Percentiles rank a stretch among this genome's conserved stretches.
phyloP scores from a whole-genome alignment of 2,888 invertebrate genomes.

The Melanotus villosus region DNA sequence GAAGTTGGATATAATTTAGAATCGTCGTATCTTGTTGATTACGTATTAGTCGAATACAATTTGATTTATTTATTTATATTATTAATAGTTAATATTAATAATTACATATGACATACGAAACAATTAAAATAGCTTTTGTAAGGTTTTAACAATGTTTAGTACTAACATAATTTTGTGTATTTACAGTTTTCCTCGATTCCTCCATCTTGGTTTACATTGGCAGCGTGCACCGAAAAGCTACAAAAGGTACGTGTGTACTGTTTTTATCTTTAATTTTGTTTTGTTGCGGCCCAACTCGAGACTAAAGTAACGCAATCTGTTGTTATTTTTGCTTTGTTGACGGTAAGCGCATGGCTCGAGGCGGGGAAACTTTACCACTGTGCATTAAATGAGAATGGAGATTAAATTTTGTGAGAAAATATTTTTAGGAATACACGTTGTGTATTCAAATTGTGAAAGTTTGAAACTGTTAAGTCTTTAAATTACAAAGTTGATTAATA shows the following conservation, averaged over 20 bases:
- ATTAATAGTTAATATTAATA: no score
- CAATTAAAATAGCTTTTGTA: no score
- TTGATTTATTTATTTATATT: no score
- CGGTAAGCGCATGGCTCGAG: constrained; percentile 45
- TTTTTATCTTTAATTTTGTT: constrained; percentile 33
- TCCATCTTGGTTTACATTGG: background rate
- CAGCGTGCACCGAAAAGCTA: background rate
- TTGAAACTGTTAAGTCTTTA: constrained; percentile 53
- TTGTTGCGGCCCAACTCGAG: constrained; percentile 38
- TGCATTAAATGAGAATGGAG: constrained; percentile 48
- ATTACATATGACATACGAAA: no score
- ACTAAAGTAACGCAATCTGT: constrained; percentile 49
- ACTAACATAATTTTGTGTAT: background rate
- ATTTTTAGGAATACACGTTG: constrained; percentile 54
- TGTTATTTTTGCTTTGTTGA: constrained; percentile 50
- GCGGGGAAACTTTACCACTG: constrained; percentile 49
- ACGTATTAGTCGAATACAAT: no score
- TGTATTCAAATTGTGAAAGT: constrained; percentile 57
- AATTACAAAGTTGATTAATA: constrained; percentile 56
- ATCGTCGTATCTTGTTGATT: no score
- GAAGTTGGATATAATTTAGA: no score
- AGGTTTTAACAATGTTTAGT: no score
- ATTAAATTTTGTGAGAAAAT: constrained; percentile 54
- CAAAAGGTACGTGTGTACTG: constrained; percentile 18
- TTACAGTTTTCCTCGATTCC: background rate